These are phyloP conservation scores for Callipepla squamata DNA, from an alignment of 2,113 vertebrate genomes.

Conservation along the genomic window DNA sequence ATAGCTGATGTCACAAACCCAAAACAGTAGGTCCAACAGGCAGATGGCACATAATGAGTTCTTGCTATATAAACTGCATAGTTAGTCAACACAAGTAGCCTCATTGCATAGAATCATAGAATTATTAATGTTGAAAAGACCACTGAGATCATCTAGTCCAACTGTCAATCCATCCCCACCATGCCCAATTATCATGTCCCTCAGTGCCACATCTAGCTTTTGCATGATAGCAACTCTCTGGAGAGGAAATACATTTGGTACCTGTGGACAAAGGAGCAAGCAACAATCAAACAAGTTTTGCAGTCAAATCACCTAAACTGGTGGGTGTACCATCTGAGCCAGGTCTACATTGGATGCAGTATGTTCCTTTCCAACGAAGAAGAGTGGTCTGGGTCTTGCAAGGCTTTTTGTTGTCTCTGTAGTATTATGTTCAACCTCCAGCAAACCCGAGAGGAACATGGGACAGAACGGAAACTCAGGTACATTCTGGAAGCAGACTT, in stretches of 20 bases:
- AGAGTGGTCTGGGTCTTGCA: not conserved
- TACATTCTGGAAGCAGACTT: not conserved
- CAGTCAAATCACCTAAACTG: not conserved
- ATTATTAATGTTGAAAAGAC: too few species aligned
- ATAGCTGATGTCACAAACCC: not conserved
- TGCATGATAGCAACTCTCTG: not conserved
- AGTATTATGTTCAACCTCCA: not conserved
- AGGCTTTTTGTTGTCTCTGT: not conserved
- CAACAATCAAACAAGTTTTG: not conserved
- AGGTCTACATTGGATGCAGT: not conserved
- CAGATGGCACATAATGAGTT: not conserved
- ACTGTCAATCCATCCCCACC: too few species aligned
- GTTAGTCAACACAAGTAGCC: not conserved
- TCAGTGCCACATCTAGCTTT: not conserved
- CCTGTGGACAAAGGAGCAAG: not conserved
- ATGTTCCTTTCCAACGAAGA: not conserved
- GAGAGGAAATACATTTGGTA: not conserved
- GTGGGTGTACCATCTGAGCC: not conserved
- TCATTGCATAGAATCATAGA: not conserved
- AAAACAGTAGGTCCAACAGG: not conserved
- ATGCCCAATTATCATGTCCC: too few species aligned
- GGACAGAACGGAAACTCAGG: not conserved
- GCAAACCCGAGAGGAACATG: not conserved
- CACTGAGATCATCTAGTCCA: too few species aligned
- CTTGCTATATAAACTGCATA: rapidly evolving